Evolutionary conservation across 2,797 vertebrate genomes (phyloP).

Genomic region (Semaprochilodus insignis): DNA sequence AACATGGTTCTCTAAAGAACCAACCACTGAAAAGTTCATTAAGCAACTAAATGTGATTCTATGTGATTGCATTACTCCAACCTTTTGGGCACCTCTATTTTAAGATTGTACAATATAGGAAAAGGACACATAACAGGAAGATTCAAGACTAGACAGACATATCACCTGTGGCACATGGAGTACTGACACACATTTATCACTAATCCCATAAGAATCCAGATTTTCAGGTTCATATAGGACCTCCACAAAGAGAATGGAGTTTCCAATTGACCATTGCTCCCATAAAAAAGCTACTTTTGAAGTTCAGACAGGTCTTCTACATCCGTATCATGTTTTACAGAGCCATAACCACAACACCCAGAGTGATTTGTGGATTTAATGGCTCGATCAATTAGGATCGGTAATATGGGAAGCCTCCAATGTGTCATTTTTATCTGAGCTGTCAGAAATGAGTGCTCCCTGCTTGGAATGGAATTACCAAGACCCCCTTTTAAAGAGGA

Average conservation of each 20-base stretch:
- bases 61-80: too few relatives aligned
- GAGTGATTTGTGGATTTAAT: slow-evolving; percentile 16
- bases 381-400: slow-evolving; percentile 14
- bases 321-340: slow-evolving; percentile 3
- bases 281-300: not conserved
- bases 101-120: too few relatives aligned
- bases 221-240: not conserved
- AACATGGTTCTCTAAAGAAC: too few relatives aligned
- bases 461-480: slow-evolving; percentile 22
- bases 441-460: slow-evolving; percentile 24
- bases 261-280: not conserved
- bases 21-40: too few relatives aligned
- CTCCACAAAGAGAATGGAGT: not conserved
- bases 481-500: slow-evolving; percentile 7
- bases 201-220: not conserved
- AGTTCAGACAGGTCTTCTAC: slow-evolving; percentile 7
- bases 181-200: not conserved
- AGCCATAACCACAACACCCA: not conserved
- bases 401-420: slow-evolving; percentile 1
- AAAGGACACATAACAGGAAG: not conserved
- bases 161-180: not conserved
- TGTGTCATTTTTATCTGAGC: slow-evolving; percentile 36
- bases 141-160: not conserved
- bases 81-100: too few relatives aligned
- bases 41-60: too few relatives aligned